A percentile compares a stretch with the other conserved stretches of the same genome.
phyloP scores from a whole-genome alignment of 2,113 vertebrate species.

The Tor tambroides region DNA sequence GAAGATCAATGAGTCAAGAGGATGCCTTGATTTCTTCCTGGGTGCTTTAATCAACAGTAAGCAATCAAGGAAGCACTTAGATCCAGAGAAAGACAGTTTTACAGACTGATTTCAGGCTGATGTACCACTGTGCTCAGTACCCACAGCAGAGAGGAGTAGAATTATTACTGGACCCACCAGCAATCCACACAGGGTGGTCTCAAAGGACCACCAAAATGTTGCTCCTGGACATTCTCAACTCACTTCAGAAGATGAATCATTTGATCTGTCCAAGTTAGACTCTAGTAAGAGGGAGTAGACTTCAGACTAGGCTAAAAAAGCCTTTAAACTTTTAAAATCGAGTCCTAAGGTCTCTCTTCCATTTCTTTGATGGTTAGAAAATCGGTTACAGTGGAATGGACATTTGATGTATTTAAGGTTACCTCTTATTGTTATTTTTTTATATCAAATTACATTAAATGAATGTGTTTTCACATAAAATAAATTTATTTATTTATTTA shows the following conservation, averaged over 20 bases:
- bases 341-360: background rate
- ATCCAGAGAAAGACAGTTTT: conserved; percentile 10
- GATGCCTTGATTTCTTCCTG: conserved; percentile 52
- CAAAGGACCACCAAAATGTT: background rate
- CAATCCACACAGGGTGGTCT: background rate
- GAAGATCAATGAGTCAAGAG: conserved; percentile 43
- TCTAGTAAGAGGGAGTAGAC: background rate
- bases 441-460: too few species aligned
- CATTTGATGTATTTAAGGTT: background rate
- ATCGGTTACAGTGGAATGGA: background rate
- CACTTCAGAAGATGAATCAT: background rate
- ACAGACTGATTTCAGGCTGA: conserved; percentile 41
- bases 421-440: too few species aligned
- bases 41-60: conserved; percentile 47
- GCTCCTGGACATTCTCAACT: background rate
- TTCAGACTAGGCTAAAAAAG: background rate
- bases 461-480: too few species aligned
- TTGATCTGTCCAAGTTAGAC: background rate
- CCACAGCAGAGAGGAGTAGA: background rate
- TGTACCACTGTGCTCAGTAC: conserved; percentile 3
- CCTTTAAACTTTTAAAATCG: background rate
- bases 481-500: too few species aligned
- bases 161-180: conserved; percentile 17
- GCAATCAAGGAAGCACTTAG: conserved; percentile 42
- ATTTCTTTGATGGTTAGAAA: background rate